These are phyloP conservation scores for Mirza zaza DNA, from an alignment of 2,113 vertebrate species.

Conservation along the genomic window DNA sequence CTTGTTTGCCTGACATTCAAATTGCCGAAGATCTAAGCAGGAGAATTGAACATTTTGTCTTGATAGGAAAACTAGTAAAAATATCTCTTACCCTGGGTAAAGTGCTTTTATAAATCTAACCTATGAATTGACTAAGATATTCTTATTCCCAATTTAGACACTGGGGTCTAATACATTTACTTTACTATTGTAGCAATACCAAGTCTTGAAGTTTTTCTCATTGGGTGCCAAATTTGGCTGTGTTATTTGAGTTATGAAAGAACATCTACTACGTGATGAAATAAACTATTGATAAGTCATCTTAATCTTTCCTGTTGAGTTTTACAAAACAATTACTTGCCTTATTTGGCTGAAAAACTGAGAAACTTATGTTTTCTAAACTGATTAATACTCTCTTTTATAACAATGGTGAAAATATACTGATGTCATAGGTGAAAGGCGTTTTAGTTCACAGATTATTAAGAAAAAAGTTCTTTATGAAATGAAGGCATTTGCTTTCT, in stretches of 20 bases:
- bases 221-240: conserved; percentile 23
- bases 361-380: conserved; percentile 46
- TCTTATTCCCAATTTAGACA: conserved; percentile 63
- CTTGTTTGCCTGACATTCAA: conserved; percentile 40
- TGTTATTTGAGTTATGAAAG: conserved; percentile 69
- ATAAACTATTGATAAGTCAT: conserved; percentile 51
- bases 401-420: neutral
- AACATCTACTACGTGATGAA: conserved; percentile 47
- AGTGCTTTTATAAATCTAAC: conserved; percentile 52
- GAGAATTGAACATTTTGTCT: conserved; percentile 28
- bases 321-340: conserved; percentile 31
- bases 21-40: neutral
- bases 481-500: neutral
- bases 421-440: neutral
- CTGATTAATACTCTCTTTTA: neutral
- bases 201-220: conserved; percentile 62
- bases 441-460: neutral
- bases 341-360: neutral
- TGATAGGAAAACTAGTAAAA: conserved; percentile 51
- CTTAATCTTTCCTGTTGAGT: conserved; percentile 61
- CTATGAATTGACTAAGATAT: conserved; percentile 24
- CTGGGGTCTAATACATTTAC: conserved; percentile 57
- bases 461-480: neutral
- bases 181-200: conserved; percentile 47
- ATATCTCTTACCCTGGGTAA: conserved; percentile 28